A percentile compares a stretch with the other conserved stretches of the same genome.
Evolutionary conservation across 2,113 vertebrate species (phyloP).

Genomic region (Pithys albifrons): DNA sequence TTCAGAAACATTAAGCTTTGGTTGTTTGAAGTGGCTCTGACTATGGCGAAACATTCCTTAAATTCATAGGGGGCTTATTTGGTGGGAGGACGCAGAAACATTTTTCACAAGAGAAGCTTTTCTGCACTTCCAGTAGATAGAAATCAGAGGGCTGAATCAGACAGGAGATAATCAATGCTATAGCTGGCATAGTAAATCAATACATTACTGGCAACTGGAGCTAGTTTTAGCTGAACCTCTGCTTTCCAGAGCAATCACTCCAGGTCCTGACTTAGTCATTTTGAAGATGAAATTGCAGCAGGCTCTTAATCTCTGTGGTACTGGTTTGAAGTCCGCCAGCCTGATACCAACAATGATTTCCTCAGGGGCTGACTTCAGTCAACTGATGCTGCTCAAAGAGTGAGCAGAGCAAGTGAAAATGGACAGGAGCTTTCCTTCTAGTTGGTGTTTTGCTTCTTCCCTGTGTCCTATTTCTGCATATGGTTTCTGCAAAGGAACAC

Average conservation of each 20-base stretch:
- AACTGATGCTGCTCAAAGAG: neutral
- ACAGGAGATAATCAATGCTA: slow-evolving; percentile 38
- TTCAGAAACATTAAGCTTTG: neutral
- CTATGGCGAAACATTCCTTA: neutral
- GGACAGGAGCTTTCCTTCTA: neutral
- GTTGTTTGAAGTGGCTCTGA: neutral
- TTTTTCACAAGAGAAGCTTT: neutral
- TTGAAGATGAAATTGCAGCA: slow-evolving; percentile 67
- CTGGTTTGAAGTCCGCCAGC: neutral
- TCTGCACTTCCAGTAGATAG: slow-evolving; percentile 47
- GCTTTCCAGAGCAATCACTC: slow-evolving; percentile 62
- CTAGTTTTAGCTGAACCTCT: slow-evolving; percentile 58
- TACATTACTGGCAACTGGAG: slow-evolving; percentile 63
- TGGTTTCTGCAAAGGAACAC: neutral
- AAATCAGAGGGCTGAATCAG: slow-evolving; percentile 46
- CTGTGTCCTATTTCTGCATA: neutral
- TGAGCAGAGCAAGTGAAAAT: neutral
- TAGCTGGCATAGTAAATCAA: slow-evolving; percentile 60
- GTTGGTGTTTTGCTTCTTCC: neutral
- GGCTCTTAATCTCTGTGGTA: slow-evolving; percentile 27
- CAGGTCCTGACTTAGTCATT: slow-evolving; percentile 56
- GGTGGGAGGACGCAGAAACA: neutral
- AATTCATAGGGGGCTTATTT: neutral
- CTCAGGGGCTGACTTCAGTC: neutral
- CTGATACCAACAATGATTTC: neutral